Conservation (phyloP, 2,113 vertebrate genomes). For the Bubalus kerabau region DNA sequence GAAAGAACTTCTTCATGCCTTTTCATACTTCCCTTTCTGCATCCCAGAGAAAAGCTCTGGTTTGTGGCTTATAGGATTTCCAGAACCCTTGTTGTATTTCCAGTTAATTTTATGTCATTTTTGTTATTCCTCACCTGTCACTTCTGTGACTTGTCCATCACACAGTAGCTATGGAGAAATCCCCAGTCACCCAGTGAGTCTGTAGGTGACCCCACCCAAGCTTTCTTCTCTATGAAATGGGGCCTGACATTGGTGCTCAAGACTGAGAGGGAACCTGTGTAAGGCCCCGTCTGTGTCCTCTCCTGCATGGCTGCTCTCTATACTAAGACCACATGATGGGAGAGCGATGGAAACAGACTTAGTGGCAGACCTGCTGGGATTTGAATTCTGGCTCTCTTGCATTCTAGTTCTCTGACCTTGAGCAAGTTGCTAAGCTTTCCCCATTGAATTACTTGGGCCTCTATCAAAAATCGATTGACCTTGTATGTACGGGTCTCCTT, state of each 20-base stretch:
- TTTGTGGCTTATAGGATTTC: neutral
- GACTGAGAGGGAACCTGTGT: neutral
- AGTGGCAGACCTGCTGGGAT: neutral
- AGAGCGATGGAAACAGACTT: neutral
- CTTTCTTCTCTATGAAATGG: neutral
- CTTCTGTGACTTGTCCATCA: neutral
- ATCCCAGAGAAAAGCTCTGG: neutral
- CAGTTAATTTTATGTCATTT: neutral
- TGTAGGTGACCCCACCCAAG: neutral
- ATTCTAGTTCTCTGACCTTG: neutral
- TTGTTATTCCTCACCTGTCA: neutral
- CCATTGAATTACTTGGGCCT: neutral
- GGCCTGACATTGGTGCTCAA: neutral
- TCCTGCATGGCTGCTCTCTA: neutral
- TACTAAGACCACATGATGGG: rapidly evolving
- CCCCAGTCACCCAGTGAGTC: neutral
- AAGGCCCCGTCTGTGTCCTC: neutral
- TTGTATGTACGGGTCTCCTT: neutral
- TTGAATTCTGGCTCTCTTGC: neutral
- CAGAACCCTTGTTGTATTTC: neutral
- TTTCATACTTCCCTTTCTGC: neutral
- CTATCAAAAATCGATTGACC: neutral
- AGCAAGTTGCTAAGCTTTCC: neutral
- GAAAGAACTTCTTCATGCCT: constrained; percentile 6
- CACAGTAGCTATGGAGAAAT: neutral